These are phyloP conservation scores for Leucophenga varia DNA, from an alignment of 1,140 invertebrate genomes.

Conservation along the genomic window DNA sequence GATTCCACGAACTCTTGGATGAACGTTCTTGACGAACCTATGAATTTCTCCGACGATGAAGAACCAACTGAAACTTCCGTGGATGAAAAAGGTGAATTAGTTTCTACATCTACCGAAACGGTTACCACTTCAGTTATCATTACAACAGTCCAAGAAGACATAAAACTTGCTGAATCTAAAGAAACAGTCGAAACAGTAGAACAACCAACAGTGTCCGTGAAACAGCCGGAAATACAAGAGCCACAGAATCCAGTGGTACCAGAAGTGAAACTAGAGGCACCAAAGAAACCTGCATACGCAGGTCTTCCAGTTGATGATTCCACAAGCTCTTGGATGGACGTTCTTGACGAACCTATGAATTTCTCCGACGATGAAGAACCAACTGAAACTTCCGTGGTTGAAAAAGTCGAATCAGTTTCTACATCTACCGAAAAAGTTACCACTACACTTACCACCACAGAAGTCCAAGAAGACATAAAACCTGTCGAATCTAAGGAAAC, in stretches of 20 bases:
- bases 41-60: constrained; percentile 56
- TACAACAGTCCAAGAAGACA: constrained; percentile 5
- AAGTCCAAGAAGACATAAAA: no score
- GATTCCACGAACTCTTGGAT: constrained; percentile 58
- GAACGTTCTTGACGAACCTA: constrained; percentile 58
- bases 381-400: constrained; percentile 3
- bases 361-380: constrained; percentile 52
- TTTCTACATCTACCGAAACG: no score
- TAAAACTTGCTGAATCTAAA: constrained; percentile 1
- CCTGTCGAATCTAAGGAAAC: no score
- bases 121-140: neutral
- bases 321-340: constrained; percentile 58
- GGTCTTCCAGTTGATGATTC: constrained; percentile 57
- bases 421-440: constrained; percentile 2
- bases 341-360: constrained; percentile 58
- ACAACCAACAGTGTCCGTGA: neutral
- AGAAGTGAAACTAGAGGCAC: constrained; percentile 4
- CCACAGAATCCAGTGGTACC: neutral
- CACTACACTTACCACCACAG: constrained; percentile 5
- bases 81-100: constrained; percentile 10
- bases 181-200: neutral
- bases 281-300: constrained; percentile 39
- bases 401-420: neutral
- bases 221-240: constrained; percentile 5
- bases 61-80: constrained; percentile 3